phyloP scores from a whole-genome alignment of 2,888 invertebrate genomes.

The Platynereis dumerilii region DNA sequence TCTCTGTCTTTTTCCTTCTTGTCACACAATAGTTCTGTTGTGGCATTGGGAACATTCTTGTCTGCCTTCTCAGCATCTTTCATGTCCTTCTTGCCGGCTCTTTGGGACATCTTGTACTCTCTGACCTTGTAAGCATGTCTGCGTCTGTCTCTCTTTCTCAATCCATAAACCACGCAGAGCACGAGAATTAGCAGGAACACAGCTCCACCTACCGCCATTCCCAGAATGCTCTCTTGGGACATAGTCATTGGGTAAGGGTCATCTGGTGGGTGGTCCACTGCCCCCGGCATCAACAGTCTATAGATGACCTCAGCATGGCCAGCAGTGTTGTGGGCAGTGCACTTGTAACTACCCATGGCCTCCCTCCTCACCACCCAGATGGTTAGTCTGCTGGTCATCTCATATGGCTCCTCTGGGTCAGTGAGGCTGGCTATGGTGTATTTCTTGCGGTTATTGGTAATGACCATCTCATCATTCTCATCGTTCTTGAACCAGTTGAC shows the following conservation, averaged over 20 bases:
- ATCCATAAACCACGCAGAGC: slow-evolving; percentile 16
- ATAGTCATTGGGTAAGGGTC: slow-evolving; percentile 6
- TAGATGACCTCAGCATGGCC: slow-evolving; percentile 36
- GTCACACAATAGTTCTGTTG: slow-evolving; percentile 18
- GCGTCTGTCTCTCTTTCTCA: slow-evolving; percentile 13
- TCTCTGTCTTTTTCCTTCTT: slow-evolving; percentile 21
- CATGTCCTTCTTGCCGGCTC: slow-evolving; percentile 17
- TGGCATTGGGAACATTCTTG: slow-evolving; percentile 14
- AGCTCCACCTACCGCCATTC: slow-evolving; percentile 23
- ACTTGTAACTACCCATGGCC: slow-evolving; percentile 36
- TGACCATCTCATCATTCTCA: slow-evolving; percentile 6
- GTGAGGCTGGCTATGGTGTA: neutral
- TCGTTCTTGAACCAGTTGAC: slow-evolving; percentile 33
- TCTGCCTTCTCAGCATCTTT: slow-evolving; percentile 19
- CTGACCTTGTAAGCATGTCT: slow-evolving; percentile 24
- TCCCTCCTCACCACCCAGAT: slow-evolving; percentile 16
- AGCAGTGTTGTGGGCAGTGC: slow-evolving; percentile 34
- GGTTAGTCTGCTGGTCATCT: slow-evolving; percentile 24
- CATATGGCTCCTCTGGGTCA: slow-evolving; percentile 4
- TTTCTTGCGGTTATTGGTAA: slow-evolving; percentile 2
- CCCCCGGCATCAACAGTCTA: slow-evolving; percentile 29
- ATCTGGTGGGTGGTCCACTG: neutral
- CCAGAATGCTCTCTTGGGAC: slow-evolving; percentile 24
- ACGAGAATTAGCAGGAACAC: slow-evolving; percentile 22
- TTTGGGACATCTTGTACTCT: slow-evolving; percentile 21